Percentiles rank a stretch among this genome's conserved stretches.
These are phyloP conservation scores for Buphagus erythrorhynchus DNA, from an alignment of 2,797 vertebrate species.

Conservation along the genomic window DNA sequence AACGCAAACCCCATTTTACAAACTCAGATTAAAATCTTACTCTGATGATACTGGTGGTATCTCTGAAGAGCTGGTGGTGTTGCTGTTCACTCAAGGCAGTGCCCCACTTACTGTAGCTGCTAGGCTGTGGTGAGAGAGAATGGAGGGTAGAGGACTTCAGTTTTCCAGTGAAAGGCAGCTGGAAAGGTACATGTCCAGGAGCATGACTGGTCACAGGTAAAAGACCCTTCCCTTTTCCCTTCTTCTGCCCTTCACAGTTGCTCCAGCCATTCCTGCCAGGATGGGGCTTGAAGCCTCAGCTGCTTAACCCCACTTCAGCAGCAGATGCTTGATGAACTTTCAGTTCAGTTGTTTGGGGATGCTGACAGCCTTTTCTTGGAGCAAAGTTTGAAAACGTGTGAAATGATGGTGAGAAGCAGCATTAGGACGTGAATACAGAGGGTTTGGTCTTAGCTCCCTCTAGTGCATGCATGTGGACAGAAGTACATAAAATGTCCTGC, in stretches of 20 bases:
- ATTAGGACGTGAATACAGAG: fast-evolving
- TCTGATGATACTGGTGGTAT: background rate
- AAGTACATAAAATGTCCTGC: background rate
- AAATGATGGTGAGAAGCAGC: background rate
- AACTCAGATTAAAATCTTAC: background rate
- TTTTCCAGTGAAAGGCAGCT: background rate
- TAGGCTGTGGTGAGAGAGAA: background rate
- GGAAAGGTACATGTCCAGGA: background rate
- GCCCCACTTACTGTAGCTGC: background rate
- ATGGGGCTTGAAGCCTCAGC: background rate
- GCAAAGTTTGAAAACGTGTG: background rate
- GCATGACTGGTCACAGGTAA: background rate
- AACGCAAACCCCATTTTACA: background rate
- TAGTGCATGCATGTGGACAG: background rate
- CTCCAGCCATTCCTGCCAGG: background rate
- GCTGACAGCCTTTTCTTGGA: background rate
- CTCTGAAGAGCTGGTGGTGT: background rate
- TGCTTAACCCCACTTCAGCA: background rate
- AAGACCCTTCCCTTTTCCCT: background rate
- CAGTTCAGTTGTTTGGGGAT: background rate
- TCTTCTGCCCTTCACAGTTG: background rate
- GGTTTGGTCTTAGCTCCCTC: slow-evolving; percentile 48
- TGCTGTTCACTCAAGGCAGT: background rate
- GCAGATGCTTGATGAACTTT: background rate
- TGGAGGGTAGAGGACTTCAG: background rate